Evolutionary conservation across 2,888 invertebrate genomes (phyloP), one percentile per base, ranked within the genome.

Genomic region (Nezara viridula): DNA sequence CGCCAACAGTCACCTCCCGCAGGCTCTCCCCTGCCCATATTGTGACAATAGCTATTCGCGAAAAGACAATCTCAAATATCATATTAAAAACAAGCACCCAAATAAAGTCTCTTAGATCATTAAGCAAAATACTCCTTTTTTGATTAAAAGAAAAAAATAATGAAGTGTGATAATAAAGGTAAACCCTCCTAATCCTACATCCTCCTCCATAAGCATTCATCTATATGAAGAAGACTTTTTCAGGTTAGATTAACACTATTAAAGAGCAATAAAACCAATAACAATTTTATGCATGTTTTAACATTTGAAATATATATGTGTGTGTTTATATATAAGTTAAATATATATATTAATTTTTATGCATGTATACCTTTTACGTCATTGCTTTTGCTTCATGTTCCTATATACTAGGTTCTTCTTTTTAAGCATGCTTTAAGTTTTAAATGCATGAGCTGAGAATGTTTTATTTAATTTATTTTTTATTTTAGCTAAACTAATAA

Each of bases 1-100:
- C 92, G 90, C 91, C 89, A 90, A 91, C 66, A 90, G 90, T 55
- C 91, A 91, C 86, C 90, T 90, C 86, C 90, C 91, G 19, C 91
- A 91, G 89, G 89, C 90, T 44, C 91, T 90, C 52, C 94, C 94
- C 92, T 95, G 95, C 91, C 95, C 95, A 6, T 92, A 95, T 91
- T 95, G 95, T 92, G 94, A 94, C 85, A 94, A 95, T 91, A 94
- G 94, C 89, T 94, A 95, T 92, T 95, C 95, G 85, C 93, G 95
- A 90, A 95, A 95, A 91, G 95, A 95, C 92, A 95, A 95, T 92
- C 94, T 95, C 92, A 95, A 95, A 93, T 94, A 94, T 90, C 95
- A 95, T 92, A 94, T 95, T 91, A 94, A 94, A 91, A 94, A 94
- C 93, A 95, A 95, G 92, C 95, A 95, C 66, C 19, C 77, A 10